Percentiles rank a stretch among this genome's conserved stretches.
Evolutionary conservation across 2,113 vertebrate species (phyloP).

Genomic region (Trochalopteron elliotii): DNA sequence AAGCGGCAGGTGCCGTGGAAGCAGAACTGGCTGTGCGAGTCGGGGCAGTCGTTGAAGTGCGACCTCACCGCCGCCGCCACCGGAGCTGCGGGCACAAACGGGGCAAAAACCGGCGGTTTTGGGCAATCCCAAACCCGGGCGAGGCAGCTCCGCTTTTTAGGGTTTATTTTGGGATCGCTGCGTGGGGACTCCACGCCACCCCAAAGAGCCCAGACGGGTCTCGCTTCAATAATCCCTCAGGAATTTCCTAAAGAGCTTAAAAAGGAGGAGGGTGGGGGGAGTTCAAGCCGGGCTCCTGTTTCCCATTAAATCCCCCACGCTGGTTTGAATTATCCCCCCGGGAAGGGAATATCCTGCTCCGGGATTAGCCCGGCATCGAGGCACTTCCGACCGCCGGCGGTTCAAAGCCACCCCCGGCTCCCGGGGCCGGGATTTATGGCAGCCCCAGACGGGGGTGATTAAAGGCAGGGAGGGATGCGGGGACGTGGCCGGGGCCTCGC

Average conservation of each 20-base stretch:
- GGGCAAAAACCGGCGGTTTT: accelerated
- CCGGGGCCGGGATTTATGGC: constrained; percentile 29
- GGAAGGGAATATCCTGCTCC: constrained; percentile 53
- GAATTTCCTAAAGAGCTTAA: constrained; percentile 46
- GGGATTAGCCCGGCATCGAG: background rate
- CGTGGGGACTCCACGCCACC: background rate
- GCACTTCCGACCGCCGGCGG: background rate
- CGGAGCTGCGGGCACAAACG: background rate
- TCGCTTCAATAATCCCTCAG: background rate
- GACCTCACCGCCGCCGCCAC: constrained; percentile 20
- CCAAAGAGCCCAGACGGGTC: background rate
- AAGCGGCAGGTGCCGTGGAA: constrained; percentile 51
- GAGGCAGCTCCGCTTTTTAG: accelerated
- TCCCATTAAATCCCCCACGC: background rate
- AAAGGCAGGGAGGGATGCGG: background rate
- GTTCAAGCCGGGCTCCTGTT: background rate
- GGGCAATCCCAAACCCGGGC: too few relatives aligned
- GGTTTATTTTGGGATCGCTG: background rate
- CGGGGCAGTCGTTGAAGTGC: constrained; percentile 26
- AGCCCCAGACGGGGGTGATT: background rate
- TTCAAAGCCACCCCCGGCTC: constrained; percentile 55
- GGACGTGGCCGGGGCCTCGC: background rate
- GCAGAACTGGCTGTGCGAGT: constrained; percentile 43
- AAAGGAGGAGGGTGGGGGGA: background rate
- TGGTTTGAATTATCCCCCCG: constrained; percentile 19